Evolutionary conservation across 2,888 invertebrate species (phyloP).

Genomic region (Ennomos quercinarius): DNA sequence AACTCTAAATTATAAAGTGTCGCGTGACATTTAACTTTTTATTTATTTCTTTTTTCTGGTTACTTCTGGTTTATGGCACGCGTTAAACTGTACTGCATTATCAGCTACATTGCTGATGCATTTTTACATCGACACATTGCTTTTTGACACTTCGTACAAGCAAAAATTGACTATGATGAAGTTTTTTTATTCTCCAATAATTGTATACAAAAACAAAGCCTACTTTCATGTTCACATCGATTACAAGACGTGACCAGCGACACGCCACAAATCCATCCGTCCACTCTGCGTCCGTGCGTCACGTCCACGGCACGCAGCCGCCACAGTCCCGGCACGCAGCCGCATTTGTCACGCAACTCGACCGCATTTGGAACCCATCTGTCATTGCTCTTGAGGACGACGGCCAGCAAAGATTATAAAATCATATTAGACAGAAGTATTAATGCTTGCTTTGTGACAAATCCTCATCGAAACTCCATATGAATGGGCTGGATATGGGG

Average conservation of each 20-base stretch:
- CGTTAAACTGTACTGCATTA: too few species aligned
- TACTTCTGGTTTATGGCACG: too few species aligned
- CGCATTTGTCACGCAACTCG: conserved; percentile 77
- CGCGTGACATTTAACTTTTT: too few species aligned
- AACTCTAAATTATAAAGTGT: too few species aligned
- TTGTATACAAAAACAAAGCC: conserved; percentile 6
- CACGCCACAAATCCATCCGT: conserved; percentile 16
- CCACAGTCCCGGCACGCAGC: conserved; percentile 53
- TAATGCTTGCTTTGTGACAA: not conserved
- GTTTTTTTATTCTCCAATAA: too few species aligned
- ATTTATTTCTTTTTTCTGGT: too few species aligned
- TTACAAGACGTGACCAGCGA: conserved; percentile 18
- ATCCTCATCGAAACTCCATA: too few species aligned
- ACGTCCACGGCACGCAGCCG: conserved; percentile 34
- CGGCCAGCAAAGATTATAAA: conserved; percentile 51
- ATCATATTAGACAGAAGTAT: conserved; percentile 1
- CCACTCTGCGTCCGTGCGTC: conserved; percentile 19
- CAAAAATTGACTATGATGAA: too few species aligned
- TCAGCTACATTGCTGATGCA: too few species aligned
- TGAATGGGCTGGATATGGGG: too few species aligned
- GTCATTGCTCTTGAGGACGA: conserved; percentile 70
- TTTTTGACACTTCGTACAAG: too few species aligned
- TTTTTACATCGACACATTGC: too few species aligned
- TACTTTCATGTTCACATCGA: conserved; percentile 26
- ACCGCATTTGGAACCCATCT: conserved; percentile 72